These are phyloP conservation scores for Echinometra lucunter DNA, from an alignment of 53 echinoderm and acorn worm genomes.

Conservation along the genomic window DNA sequence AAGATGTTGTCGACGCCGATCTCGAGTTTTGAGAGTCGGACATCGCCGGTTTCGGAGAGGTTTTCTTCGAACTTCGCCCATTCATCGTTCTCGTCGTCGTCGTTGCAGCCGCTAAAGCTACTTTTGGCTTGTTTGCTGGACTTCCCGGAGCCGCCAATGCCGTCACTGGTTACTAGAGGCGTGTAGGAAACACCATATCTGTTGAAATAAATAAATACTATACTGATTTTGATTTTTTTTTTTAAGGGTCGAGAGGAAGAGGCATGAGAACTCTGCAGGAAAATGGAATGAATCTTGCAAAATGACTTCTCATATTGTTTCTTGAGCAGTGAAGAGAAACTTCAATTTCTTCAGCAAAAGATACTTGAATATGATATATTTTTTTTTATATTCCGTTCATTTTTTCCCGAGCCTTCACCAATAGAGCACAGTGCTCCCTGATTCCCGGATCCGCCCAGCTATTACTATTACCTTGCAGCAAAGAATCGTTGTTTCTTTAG, in stretches of 20 bases:
- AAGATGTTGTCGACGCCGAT: constrained; percentile 84
- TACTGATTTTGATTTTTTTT: too few relatives aligned
- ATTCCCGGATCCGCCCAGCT: too few relatives aligned
- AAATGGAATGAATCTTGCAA: too few relatives aligned
- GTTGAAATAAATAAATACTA: not conserved
- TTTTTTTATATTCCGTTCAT: too few relatives aligned
- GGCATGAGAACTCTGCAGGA: too few relatives aligned
- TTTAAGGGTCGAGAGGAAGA: too few relatives aligned
- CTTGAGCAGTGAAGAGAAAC: too few relatives aligned
- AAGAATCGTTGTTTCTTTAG: constrained; percentile 84
- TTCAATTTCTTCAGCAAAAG: too few relatives aligned
- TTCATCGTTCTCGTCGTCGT: constrained; percentile 72
- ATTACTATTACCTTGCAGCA: constrained; percentile 77
- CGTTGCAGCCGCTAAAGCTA: constrained; percentile 52
- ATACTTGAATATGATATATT: too few relatives aligned
- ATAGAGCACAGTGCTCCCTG: too few relatives aligned
- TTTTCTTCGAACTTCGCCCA: constrained; percentile 86
- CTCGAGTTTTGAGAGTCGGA: constrained; percentile 85
- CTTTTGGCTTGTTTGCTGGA: constrained; percentile 31
- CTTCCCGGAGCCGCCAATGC: constrained; percentile 27
- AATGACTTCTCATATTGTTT: too few relatives aligned
- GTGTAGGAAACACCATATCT: constrained; percentile 90
- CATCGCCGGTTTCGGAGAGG: constrained; percentile 75
- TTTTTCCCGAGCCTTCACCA: too few relatives aligned
- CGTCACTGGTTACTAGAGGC: constrained; percentile 69